Evolutionary conservation across 2,113 vertebrate genomes (phyloP), one percentile per base, ranked within the genome.

Genomic region (Orientallactaga bullata): DNA sequence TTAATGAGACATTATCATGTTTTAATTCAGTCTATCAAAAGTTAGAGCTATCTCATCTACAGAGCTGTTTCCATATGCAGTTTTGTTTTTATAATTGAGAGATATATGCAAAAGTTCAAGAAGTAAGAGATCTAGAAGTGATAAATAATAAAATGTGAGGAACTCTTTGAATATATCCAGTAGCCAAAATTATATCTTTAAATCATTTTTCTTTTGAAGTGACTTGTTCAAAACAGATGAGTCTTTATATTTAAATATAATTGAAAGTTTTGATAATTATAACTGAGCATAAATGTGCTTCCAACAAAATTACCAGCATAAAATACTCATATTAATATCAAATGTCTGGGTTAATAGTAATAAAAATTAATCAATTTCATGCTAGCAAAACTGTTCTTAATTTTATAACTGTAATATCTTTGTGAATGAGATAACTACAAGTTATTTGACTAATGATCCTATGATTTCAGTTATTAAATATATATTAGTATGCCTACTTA

Each of bases 291-390:
- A 60, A 94, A 86, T 81, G 30, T 66, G 10, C 69, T 94, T 6
- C 39, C 61, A 94, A 84, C 72, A 90, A 94, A 95, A 69, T 95
- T 83, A 39, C 17, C 55, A 65, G 15, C 73, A 60, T 90, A 96
- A 91, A 85, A 95, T 95, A 92, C 51, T 95, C 26, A 77, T 73
- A 42, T 63, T 32, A 84, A 81, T 73, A 81, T 89, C 6, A 0
- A 66, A n/a, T 95, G 51, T 69, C 88, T 95, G 94, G 47, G 77
- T 89, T 84, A 83, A 16, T 77, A 47, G 65, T 72, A 37, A 73
- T 80, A 37, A 91, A 88, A 84, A 63, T 16, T 17, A 3, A 77
- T 80, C 72, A 88, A 39, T 90, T 90, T 89, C 71, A 16, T 95
- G n/a, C n/a, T 77, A 86, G 39, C 15, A 84, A 93, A 81, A 8